Evolutionary conservation across 2,113 vertebrate species (phyloP).

Genomic region (Leptobrachium ailaonicum): DNA sequence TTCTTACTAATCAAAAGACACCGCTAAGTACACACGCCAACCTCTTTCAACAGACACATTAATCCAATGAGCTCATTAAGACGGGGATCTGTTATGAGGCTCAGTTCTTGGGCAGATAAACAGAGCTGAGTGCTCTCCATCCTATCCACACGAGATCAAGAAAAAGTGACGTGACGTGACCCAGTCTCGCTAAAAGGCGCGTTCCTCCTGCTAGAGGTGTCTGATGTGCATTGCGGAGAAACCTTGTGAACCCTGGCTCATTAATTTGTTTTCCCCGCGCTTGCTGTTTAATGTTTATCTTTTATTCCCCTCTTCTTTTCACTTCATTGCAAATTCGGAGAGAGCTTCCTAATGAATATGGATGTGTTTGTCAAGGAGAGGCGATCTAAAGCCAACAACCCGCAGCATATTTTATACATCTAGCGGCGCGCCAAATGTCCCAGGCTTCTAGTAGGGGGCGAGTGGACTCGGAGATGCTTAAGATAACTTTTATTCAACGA

Average conservation of each 20-base stretch:
- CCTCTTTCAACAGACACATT: slow-evolving; percentile 56
- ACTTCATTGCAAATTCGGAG: slow-evolving; percentile 36
- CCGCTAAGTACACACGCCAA: slow-evolving; percentile 58
- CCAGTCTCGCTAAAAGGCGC: slow-evolving; percentile 57
- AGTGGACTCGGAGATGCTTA: no score
- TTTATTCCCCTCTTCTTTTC: slow-evolving; percentile 20
- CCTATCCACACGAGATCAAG: slow-evolving; percentile 59
- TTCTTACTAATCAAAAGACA: slow-evolving; percentile 2
- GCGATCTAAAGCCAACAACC: slow-evolving; percentile 54
- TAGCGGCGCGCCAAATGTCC: not conserved
- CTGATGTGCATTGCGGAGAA: slow-evolving; percentile 61
- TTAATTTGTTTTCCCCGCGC: slow-evolving; percentile 55
- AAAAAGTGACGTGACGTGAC: slow-evolving; percentile 55
- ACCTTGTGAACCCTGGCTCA: slow-evolving; percentile 61
- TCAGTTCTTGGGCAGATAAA: slow-evolving; percentile 56
- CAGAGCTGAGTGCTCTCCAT: slow-evolving; percentile 47
- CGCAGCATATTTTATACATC: not conserved
- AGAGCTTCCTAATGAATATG: slow-evolving; percentile 60
- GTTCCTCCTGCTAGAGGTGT: slow-evolving; percentile 58
- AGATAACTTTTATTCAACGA: no score
- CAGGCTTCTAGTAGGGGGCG: no score
- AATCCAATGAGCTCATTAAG: slow-evolving; percentile 64
- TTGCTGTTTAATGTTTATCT: slow-evolving; percentile 44
- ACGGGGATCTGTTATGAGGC: slow-evolving; percentile 58
- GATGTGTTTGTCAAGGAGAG: slow-evolving; percentile 54